Evolutionary conservation across 2,888 invertebrate species (phyloP).

Genomic region (Sabatieria punctata): DNA sequence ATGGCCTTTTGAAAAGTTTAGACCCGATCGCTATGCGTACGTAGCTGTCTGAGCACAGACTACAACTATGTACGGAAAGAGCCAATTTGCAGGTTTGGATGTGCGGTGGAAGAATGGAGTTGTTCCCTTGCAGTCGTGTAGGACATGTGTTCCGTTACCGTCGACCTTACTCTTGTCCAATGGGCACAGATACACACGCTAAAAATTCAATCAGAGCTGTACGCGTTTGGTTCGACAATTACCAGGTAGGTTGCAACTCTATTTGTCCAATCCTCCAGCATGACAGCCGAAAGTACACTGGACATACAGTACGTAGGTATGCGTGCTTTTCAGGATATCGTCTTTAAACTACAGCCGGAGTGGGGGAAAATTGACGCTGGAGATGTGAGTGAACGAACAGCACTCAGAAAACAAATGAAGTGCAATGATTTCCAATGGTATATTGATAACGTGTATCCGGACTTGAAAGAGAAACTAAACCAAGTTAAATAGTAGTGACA

Average conservation of each 20-base stretch:
- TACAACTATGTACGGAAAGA: too few relatives aligned
- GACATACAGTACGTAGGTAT: too few relatives aligned
- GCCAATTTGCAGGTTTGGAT: constrained; percentile 51
- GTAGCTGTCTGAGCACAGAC: too few relatives aligned
- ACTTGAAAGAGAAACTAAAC: constrained; percentile 41
- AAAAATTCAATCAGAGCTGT: constrained; percentile 96
- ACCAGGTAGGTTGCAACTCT: constrained; percentile 53
- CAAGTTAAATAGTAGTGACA: too few relatives aligned
- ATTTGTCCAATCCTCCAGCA: constrained; percentile 15
- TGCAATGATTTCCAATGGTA: constrained; percentile 77
- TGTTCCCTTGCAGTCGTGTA: constrained; percentile 83
- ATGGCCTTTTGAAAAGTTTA: too few relatives aligned
- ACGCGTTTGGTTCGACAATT: constrained; percentile 99
- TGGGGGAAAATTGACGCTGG: constrained; percentile 39
- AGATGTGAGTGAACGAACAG: constrained; percentile 55
- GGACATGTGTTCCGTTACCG: constrained; percentile 95
- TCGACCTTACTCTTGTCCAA: constrained; percentile 95
- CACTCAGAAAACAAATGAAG: constrained; percentile 51
- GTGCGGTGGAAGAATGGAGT: constrained; percentile 85
- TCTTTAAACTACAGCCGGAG: background rate
- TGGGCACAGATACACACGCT: constrained; percentile 53
- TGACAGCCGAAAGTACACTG: too few relatives aligned
- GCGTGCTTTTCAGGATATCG: constrained; percentile 1
- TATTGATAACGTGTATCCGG: constrained; percentile 63
- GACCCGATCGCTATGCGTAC: too few relatives aligned